A percentile compares a stretch with the other conserved stretches of the same genome.
phyloP scores from a whole-genome alignment of 2,888 invertebrate genomes.

The Ecdyonurus torrentis region DNA sequence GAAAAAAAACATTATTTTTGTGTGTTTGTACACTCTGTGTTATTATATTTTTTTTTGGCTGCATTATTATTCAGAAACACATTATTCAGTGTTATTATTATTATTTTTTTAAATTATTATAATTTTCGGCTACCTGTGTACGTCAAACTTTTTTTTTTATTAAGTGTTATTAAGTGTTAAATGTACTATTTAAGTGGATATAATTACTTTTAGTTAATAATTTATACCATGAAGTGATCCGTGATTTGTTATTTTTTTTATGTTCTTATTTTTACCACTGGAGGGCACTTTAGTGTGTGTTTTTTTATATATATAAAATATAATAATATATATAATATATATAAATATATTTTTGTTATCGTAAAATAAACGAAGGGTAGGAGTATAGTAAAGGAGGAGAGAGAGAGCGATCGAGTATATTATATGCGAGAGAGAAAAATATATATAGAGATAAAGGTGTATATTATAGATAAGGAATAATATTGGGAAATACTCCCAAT shows the following conservation, averaged over 20 bases:
- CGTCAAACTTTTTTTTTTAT: background rate
- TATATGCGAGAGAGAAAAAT: too few species aligned
- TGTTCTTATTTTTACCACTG: background rate
- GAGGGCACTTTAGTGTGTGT: background rate
- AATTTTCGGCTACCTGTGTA: background rate
- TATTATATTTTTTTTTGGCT: too few species aligned
- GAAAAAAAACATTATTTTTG: background rate
- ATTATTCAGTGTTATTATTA: too few species aligned
- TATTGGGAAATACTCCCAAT: background rate
- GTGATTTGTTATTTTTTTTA: background rate
- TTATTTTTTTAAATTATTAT: background rate
- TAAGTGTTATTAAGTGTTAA: background rate
- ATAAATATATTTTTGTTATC: too few species aligned
- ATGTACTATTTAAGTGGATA: background rate
- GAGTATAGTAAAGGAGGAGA: background rate
- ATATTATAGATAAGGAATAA: background rate
- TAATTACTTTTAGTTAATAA: background rate
- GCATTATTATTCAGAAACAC: too few species aligned
- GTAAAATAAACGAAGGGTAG: too few species aligned
- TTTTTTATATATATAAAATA: background rate
- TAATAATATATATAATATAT: too few species aligned
- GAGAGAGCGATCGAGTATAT: too few species aligned
- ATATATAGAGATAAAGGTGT: background rate
- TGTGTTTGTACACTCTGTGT: too few species aligned
- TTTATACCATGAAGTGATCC: background rate